Base-by-base conservation (phyloP, 2,888 invertebrate species). In the Ochropleura leucogaster region DNA sequence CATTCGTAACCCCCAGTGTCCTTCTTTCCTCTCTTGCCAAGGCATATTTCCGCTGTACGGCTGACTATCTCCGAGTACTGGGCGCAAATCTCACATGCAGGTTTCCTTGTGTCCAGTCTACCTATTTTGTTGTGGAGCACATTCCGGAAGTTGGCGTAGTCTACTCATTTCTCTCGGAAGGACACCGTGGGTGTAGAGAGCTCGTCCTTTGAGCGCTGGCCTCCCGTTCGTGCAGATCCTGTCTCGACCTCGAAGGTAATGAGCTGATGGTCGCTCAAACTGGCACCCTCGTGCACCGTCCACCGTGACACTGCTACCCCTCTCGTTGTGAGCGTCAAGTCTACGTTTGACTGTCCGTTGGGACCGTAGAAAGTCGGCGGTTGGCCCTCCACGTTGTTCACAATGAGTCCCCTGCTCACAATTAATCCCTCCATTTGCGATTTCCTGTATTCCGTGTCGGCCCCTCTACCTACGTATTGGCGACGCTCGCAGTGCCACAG, bases 291-390 rank as follows among this genome's bases (percentile, higher is more conserved):
- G 30, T 30, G 30, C 30, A 30, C 30, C 30, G 30, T 30, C 97
- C 97, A 97, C 65, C 0, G 12, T 0, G 0, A 84, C 71, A 0
- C 6, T 6, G 0, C 30, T 30, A 74, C 57, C 0, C 84, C 77
- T 0, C 87, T 46, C 0, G 85, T 83, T 0, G 79, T 12, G 0
- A 89, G 8, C 0, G 89, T 89, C 0, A 89, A 5, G 74, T 90
- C 89, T 0, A 90, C 78, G 51, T 89, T 89, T 0, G 89, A 87
- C 47, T 74, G 64, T 0, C 87, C 88, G 30, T 87, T 86, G 0
- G 70, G 10, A 0, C 78, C 71, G 16, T 40, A 1, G 40, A 87
- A 91, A 0, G 87, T 89, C 0, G 68, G n/a, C 0, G 75, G 77
- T 2, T 80, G 60, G 0, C 16, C 64, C 0, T 20, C 5, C 0